A percentile compares a stretch with the other conserved stretches of the same genome.
Conservation (phyloP, 2,888 invertebrate species). For the Lithophane socia region DNA sequence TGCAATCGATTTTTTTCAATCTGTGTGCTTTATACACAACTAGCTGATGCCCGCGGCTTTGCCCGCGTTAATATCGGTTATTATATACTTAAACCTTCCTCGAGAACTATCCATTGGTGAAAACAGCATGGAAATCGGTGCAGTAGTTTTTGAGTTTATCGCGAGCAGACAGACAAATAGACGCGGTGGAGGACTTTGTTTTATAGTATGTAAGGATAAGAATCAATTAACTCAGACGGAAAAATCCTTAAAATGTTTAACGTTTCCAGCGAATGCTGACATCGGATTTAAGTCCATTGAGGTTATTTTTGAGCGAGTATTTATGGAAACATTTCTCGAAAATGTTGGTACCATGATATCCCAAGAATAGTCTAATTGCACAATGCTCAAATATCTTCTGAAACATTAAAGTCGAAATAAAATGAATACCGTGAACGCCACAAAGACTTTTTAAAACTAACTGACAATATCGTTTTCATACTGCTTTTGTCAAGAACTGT, state of each 20-base stretch:
- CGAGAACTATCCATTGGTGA: too few relatives aligned
- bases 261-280: background rate
- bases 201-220: background rate
- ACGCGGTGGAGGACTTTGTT: too few relatives aligned
- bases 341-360: background rate
- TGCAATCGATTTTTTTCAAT: constrained; percentile 43
- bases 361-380: constrained; percentile 15
- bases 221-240: constrained; percentile 18
- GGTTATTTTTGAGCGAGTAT: background rate
- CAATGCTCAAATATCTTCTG: constrained; percentile 36
- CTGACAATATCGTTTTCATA: constrained; percentile 70
- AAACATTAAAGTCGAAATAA: constrained; percentile 41
- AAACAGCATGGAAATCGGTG: too few relatives aligned
- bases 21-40: constrained; percentile 14
- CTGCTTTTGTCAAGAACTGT: constrained; percentile 68
- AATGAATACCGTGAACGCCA: constrained; percentile 49
- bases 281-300: background rate
- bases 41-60: too few relatives aligned
- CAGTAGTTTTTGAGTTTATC: too few relatives aligned
- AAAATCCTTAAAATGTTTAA: constrained; percentile 18
- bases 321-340: background rate
- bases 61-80: too few relatives aligned
- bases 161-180: too few relatives aligned
- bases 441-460: constrained; percentile 56
- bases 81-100: too few relatives aligned